Percentiles rank a stretch among this genome's conserved stretches.
These are phyloP conservation scores for Plagodis dolabraria DNA, from an alignment of 2,888 invertebrate species.

Conservation along the genomic window DNA sequence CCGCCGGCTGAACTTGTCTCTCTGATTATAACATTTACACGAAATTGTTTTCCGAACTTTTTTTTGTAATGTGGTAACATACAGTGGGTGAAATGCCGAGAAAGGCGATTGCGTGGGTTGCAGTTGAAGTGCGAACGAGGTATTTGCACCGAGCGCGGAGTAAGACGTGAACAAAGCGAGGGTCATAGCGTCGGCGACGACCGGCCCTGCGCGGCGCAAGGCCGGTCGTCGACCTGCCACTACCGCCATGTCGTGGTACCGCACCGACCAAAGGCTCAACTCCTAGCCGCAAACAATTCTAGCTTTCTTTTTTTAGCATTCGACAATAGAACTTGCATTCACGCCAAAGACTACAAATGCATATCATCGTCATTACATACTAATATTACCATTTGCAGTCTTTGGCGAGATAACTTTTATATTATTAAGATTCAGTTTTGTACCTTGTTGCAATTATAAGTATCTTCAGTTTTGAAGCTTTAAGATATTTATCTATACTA, in stretches of 20 bases:
- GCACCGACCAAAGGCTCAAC: conserved; percentile 53
- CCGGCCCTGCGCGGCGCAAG: conserved; percentile 77
- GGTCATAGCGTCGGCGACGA: conserved; percentile 58
- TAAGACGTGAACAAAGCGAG: conserved; percentile 68
- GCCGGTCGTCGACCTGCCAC: conserved; percentile 79
- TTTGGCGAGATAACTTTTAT: too few relatives aligned
- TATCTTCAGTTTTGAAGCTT: too few relatives aligned
- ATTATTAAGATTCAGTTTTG: too few relatives aligned
- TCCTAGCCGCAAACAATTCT: conserved; percentile 34
- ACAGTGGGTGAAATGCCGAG: conserved; percentile 39
- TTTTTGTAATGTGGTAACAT: conserved; percentile 28
- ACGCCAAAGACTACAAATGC: conserved; percentile 30
- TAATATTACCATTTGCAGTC: conserved; percentile 26
- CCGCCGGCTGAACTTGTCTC: conserved; percentile 48
- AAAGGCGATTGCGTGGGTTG: conserved; percentile 49
- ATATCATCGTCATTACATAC: conserved; percentile 26
- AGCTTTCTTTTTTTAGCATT: conserved; percentile 54
- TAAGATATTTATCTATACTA: too few relatives aligned
- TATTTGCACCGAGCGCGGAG: conserved; percentile 49
- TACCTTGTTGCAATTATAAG: too few relatives aligned
- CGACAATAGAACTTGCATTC: conserved; percentile 38
- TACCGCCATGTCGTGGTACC: conserved; percentile 49
- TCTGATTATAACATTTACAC: conserved; percentile 38
- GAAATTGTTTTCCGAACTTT: conserved; percentile 17
- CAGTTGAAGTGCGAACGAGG: conserved; percentile 45